Conservation (phyloP, 2,113 vertebrate species). For the Peucedramus taeniatus region DNA sequence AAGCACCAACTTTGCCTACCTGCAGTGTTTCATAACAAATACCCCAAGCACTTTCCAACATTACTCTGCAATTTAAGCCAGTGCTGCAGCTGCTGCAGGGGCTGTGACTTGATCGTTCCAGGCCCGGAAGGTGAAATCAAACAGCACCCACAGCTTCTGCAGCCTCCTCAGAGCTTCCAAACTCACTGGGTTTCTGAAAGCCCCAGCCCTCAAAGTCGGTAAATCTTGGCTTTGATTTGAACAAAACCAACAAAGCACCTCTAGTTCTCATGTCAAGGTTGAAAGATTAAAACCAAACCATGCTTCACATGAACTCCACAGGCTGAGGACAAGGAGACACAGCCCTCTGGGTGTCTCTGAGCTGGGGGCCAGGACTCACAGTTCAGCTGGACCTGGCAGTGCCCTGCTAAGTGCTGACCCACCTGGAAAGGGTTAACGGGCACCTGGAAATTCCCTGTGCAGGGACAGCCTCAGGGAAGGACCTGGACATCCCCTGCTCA, state of each 20-base stretch:
- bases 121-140: neutral
- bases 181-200: neutral
- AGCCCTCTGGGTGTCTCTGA: too few relatives aligned
- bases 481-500: neutral
- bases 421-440: accelerated
- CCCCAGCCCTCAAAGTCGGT: neutral
- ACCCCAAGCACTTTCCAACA: neutral
- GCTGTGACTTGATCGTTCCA: neutral
- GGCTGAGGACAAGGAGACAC: neutral
- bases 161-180: neutral
- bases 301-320: accelerated
- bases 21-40: neutral
- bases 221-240: neutral
- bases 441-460: neutral
- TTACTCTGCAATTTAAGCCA: neutral
- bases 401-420: neutral
- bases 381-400: neutral
- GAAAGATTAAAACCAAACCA: neutral
- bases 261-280: neutral
- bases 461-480: neutral
- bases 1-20: neutral
- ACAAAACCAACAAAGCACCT: neutral
- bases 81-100: neutral
- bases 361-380: neutral
- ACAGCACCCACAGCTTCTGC: neutral